A percentile compares a stretch with the other conserved stretches of the same genome.
Conservation (phyloP, 2,888 invertebrate genomes). For the Meloe dianella region DNA sequence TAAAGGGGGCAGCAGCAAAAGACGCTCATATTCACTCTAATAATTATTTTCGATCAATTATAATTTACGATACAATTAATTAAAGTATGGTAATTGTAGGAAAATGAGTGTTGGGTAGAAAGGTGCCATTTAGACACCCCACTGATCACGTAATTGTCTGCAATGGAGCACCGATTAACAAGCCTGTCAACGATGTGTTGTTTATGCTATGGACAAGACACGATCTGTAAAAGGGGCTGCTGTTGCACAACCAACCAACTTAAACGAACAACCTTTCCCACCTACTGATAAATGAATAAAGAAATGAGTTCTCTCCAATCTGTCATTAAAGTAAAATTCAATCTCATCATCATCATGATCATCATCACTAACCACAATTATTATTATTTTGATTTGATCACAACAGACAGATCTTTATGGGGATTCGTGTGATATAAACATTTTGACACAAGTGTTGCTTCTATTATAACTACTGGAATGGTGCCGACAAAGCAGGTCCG, state of each 20-base stretch:
- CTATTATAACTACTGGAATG: not conserved
- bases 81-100: constrained; percentile 30
- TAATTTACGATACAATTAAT: constrained; percentile 32
- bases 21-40: no score
- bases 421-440: not conserved
- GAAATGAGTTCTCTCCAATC: not conserved
- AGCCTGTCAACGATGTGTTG: constrained; percentile 41
- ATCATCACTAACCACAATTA: not conserved
- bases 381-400: not conserved
- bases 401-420: not conserved
- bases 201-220: constrained; percentile 36
- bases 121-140: constrained; percentile 38
- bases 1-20: no score
- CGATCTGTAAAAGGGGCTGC: not conserved
- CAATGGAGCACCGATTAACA: constrained; percentile 41
- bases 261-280: not conserved
- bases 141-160: constrained; percentile 42
- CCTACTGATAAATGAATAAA: constrained; percentile 6
- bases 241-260: not conserved
- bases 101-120: constrained; percentile 25
- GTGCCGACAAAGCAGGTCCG: not conserved
- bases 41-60: constrained; percentile 10
- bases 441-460: constrained; percentile 6
- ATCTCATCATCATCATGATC: not conserved
- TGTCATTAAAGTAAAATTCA: not conserved